Base-by-base conservation (phyloP, 2,113 vertebrate genomes). In the Pterocles orientalis region DNA sequence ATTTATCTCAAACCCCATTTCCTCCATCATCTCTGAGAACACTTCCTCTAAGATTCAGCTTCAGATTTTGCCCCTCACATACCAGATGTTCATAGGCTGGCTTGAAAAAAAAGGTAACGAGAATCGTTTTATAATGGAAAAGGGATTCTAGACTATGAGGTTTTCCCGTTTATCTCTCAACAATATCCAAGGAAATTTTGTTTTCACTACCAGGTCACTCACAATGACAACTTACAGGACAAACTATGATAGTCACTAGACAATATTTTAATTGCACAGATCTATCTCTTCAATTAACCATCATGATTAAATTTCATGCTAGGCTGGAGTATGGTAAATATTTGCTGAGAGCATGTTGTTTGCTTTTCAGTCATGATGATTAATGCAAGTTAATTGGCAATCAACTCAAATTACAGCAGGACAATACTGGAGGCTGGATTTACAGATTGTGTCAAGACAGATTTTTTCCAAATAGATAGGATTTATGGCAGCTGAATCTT, bases 311-410 rank as follows among this genome's bases (percentile, higher is more conserved):
- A 89, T 96, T 91, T 91, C 70, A 87, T 72, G 89, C 87, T 91
- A 85, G 90, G 50, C 81, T 95, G 66, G 68, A 89, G 50, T 70
- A 41, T 39, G 66, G 41, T 90, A 95, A 91, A 92, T 92, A 90
- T 94, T 96, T 96, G 62, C 90, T 73, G 93, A 94, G 54, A 71
- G 31, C 4, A 1, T 69, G 61, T 91, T 92, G 78, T 96, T 95
- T 95, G 66, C 66, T 82, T 96, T 95, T 85, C 84, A 76, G 81
- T 69, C 84, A 68, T 39, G 81, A 68, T 91, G 95, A 95, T 91
- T 95, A 91, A 92, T 94, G 82, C 87, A 93, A 82, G 87, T 82
- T 96, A 92, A 95, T 95, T 91, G 31, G 58, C 54, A 82, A 94
- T 89, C 91, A 94, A 76, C 87, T 96, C 78, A 90, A 85, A 88